These are phyloP conservation scores for Homalodisca vitripennis DNA, from an alignment of 1,140 invertebrate genomes.

Conservation along the genomic window DNA sequence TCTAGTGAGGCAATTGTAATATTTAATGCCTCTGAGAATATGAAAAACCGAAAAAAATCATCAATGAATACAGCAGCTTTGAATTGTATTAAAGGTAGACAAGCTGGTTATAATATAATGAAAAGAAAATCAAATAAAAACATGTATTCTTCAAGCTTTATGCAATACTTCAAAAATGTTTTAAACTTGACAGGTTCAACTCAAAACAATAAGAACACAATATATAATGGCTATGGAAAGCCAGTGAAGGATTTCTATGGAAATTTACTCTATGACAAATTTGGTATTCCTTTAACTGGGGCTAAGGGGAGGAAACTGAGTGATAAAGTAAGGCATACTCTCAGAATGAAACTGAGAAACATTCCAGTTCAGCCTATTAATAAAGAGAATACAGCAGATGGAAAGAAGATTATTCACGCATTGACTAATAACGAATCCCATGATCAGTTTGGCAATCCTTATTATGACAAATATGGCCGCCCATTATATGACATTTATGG, in stretches of 20 bases:
- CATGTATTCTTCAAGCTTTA: slow-evolving; percentile 2
- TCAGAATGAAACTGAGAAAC: slow-evolving; percentile 6
- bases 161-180: not conserved
- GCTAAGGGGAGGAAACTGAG: slow-evolving; percentile 17
- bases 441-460: slow-evolving; percentile 12
- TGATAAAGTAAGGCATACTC: slow-evolving; percentile 3
- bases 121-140: slow-evolving; percentile 1
- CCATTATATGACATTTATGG: slow-evolving; percentile 27
- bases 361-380: slow-evolving; percentile 14
- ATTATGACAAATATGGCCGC: slow-evolving; percentile 31
- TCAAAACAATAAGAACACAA: not conserved
- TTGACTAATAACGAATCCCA: not conserved
- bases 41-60: not conserved
- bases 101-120: not conserved
- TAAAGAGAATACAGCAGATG: not conserved
- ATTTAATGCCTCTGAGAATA: slow-evolving; percentile 7
- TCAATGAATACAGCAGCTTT: not conserved
- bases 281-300: slow-evolving; percentile 30
- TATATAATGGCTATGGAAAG: slow-evolving; percentile 22
- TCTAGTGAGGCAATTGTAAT: not conserved
- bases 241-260: slow-evolving; percentile 17
- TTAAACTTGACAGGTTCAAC: not conserved
- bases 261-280: slow-evolving; percentile 27
- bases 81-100: not conserved
- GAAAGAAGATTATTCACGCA: not conserved